These are phyloP conservation scores for Crotalus tigris DNA, from an alignment of 2,113 vertebrate species.

Conservation along the genomic window DNA sequence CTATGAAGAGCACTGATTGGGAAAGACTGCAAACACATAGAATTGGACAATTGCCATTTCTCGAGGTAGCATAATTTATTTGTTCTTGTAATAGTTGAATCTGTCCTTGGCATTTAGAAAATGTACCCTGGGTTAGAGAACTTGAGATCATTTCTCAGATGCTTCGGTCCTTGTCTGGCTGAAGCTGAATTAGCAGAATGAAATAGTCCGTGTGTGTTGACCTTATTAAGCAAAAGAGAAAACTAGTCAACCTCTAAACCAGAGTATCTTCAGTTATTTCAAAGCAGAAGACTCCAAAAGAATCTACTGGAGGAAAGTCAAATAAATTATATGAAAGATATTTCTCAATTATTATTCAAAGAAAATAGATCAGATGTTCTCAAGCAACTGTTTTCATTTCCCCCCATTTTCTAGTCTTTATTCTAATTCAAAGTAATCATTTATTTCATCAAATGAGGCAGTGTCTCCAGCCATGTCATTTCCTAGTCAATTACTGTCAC, in stretches of 20 bases:
- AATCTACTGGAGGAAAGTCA: neutral
- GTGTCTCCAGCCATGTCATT: too few species aligned
- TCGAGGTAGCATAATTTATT: neutral
- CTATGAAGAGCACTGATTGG: neutral
- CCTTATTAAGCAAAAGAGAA: neutral
- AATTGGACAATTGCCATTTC: too few species aligned
- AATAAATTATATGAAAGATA: neutral
- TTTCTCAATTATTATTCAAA: neutral
- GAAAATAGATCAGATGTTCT: neutral
- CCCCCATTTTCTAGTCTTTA: neutral
- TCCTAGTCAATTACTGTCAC: rapidly evolving
- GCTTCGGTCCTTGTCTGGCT: neutral
- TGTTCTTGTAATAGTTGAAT: neutral
- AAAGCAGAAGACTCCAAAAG: neutral
- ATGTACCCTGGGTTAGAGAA: neutral
- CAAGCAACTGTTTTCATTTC: neutral
- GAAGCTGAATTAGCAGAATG: neutral
- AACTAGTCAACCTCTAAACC: neutral
- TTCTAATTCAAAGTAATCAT: neutral
- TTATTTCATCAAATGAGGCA: neutral
- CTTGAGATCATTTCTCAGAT: neutral
- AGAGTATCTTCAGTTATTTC: neutral
- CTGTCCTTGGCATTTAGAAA: neutral
- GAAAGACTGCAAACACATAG: neutral
- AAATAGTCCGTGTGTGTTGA: neutral